Evolutionary conservation across 1,140 invertebrate species (phyloP), one percentile per base, ranked within the genome.

Genomic region (Drosophila baimaii): DNA sequence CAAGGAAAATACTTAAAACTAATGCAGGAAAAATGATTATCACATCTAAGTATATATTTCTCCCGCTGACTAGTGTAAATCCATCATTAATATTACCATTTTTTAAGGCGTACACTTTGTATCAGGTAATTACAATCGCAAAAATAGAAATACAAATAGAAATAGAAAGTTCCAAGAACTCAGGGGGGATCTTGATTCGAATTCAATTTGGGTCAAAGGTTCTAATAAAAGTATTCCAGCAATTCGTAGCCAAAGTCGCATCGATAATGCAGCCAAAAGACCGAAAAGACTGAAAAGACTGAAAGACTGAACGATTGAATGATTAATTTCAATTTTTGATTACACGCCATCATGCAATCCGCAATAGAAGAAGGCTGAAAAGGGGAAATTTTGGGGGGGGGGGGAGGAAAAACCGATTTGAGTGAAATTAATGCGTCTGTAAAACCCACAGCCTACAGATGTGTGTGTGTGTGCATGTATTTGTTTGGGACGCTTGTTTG

Each of bases 281-380:
- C 23, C 25, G 15, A 52, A 21, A 21, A 52, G 8, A 33, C 8
- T 3, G 27, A 23, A 4, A 4, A 6, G 9, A 47, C 23, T 13
- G 21, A 52, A n/a, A 10, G 31, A 52, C 19, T 52, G 49, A 52
- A 52, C 27, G 35, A 55, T 62, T 68, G 76, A 80, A 83, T 83
- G 80, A 83, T 83, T 83, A 66, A 83, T 83, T 75, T 83, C 43
- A 31, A 75, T 58, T 83, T 76, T 55, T 70, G 79, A 82, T 82
- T 74, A 73, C 74, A 71, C 35, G 57, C 41, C 49, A 72, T 66
- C 80, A 82, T 82, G 80, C 79, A 81, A 82, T 78, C 31, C 17
- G 59, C 31, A n/a, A 52, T 23, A 13, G 46, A 21, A 4, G n/a
- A 23, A 35, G 8, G 29, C 29, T 21, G 44, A 23, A 15, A 7